phyloP scores from a whole-genome alignment of 2,113 vertebrate species.

The Callipepla californica region DNA sequence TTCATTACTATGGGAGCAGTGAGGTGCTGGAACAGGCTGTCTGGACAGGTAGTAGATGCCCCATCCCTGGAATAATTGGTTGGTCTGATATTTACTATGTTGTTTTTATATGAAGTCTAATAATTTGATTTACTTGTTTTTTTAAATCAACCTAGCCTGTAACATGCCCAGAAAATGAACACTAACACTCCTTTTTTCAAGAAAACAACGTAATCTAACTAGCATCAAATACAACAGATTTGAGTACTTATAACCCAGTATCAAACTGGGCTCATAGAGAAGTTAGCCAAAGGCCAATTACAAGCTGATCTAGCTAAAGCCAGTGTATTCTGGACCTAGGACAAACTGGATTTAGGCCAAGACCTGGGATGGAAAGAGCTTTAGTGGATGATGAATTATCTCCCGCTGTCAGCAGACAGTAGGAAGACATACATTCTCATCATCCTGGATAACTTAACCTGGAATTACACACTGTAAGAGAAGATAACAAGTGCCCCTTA shows the following conservation, averaged over 20 bases:
- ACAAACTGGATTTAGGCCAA: conserved; percentile 67
- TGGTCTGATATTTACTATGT: neutral
- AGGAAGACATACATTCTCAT: conserved; percentile 29
- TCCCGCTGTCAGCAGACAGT: conserved; percentile 45
- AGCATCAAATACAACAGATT: neutral
- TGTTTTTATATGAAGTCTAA: neutral
- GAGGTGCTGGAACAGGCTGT: too few species aligned
- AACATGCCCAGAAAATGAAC: neutral
- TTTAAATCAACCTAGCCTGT: neutral
- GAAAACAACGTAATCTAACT: neutral
- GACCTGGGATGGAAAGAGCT: conserved; percentile 62
- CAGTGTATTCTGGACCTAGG: conserved; percentile 58
- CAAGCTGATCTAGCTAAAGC: conserved; percentile 70
- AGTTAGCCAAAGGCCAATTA: conserved; percentile 70
- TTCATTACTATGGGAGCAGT: too few species aligned
- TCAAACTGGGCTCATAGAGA: conserved; percentile 38
- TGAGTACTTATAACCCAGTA: conserved; percentile 6
- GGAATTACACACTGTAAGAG: neutral
- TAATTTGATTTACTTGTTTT: neutral
- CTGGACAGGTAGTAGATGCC: too few species aligned
- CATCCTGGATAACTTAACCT: neutral
- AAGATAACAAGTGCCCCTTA: conserved; percentile 1
- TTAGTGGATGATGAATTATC: conserved; percentile 70
- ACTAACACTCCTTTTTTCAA: neutral
- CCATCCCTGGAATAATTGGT: neutral